These are phyloP conservation scores for Argynnis bischoffii DNA, from an alignment of 2,888 invertebrate genomes.

Conservation along the genomic window DNA sequence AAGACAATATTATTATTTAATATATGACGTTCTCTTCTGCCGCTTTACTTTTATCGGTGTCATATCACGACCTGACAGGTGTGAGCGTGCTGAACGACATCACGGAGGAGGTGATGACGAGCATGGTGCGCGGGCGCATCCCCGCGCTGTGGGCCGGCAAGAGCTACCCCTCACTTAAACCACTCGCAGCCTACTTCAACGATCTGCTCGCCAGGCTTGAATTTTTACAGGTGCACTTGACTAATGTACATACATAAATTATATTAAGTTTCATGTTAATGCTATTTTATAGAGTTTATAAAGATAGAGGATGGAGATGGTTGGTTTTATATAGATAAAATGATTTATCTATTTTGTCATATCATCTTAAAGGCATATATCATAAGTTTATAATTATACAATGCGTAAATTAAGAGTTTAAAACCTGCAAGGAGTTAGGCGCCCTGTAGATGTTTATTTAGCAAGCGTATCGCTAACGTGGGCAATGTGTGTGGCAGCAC, in stretches of 20 bases:
- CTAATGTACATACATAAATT: no score
- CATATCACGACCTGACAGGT: conserved; percentile 75
- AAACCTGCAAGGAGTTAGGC: no score
- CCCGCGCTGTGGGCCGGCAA: conserved; percentile 92
- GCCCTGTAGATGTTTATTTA: no score
- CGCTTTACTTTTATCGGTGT: no score
- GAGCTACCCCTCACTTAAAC: conserved; percentile 96
- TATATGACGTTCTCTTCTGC: no score
- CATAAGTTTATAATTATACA: no score
- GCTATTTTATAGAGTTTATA: background rate
- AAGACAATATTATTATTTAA: no score
- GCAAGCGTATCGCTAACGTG: no score
- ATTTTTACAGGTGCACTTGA: conserved; percentile 87
- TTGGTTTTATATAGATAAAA: no score
- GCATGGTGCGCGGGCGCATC: conserved; percentile 91
- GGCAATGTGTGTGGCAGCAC: conserved; percentile 67
- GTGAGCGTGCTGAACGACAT: conserved; percentile 92
- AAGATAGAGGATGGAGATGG: background rate
- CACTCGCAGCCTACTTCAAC: conserved; percentile 92
- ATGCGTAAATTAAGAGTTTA: no score
- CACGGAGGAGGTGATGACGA: conserved; percentile 92
- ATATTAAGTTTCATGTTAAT: background rate
- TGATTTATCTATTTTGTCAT: no score
- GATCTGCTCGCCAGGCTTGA: conserved; percentile 92
- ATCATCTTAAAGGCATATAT: no score